These are phyloP conservation scores for Actinopyga echinites DNA, from an alignment of 53 echinoderm and acorn worm species.

Conservation along the genomic window DNA sequence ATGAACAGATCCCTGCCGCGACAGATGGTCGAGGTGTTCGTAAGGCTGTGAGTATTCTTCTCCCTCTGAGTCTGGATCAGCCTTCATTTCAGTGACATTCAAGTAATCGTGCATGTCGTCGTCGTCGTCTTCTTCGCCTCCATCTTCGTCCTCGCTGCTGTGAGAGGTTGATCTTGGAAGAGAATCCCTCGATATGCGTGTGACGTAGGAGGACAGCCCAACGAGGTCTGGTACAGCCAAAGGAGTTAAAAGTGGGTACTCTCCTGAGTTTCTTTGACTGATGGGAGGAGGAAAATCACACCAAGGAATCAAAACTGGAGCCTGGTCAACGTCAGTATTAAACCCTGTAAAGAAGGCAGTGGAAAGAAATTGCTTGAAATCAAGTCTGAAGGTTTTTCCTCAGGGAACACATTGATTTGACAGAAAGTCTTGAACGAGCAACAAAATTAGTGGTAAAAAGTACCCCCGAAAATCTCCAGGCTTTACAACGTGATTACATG, in stretches of 20 bases:
- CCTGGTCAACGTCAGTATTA: conserved; percentile 29
- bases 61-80: conserved; percentile 21
- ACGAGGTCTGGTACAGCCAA: neutral
- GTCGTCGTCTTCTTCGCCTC: conserved; percentile 4
- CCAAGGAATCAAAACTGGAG: neutral
- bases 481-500: too few relatives aligned
- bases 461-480: too few relatives aligned
- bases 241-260: conserved; percentile 21
- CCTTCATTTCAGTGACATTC: neutral
- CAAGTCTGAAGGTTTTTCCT: too few relatives aligned
- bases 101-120: conserved; percentile 16
- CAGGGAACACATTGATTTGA: too few relatives aligned
- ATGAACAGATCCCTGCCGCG: conserved; percentile 23
- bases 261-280: conserved; percentile 18
- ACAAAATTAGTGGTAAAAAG: too few relatives aligned
- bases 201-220: neutral
- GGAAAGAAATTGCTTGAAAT: too few relatives aligned
- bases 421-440: too few relatives aligned
- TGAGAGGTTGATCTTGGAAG: conserved; percentile 34
- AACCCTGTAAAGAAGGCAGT: conserved; percentile 2
- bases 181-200: neutral
- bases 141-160: conserved; percentile 22
- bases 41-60: conserved; percentile 38
- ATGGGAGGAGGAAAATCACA: conserved; percentile 26
- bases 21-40: conserved; percentile 16